Evolutionary conservation across 2,113 vertebrate genomes (phyloP).

Genomic region (Paralichthys olivaceus): DNA sequence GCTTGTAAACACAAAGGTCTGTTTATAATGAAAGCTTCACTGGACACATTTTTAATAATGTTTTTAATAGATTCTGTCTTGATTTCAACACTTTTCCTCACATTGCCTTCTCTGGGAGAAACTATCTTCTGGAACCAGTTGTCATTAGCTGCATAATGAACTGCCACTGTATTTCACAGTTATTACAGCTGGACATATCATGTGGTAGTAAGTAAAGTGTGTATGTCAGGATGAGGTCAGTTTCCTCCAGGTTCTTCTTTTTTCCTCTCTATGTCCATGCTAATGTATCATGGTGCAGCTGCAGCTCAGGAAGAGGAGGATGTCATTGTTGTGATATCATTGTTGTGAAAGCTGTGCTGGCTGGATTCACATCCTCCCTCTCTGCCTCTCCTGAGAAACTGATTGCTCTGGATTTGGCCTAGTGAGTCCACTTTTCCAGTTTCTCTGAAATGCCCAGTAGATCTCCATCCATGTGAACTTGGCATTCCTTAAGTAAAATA

Average conservation of each 20-base stretch:
- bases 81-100: conserved; percentile 10
- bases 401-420: conserved; percentile 31
- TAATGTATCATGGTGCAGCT: conserved; percentile 59
- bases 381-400: conserved; percentile 46
- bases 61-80: conserved; percentile 2
- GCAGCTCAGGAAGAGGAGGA: conserved; percentile 71
- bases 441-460: conserved; percentile 50
- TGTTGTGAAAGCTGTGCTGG: conserved; percentile 74
- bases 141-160: conserved; percentile 8
- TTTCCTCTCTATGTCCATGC: conserved; percentile 32
- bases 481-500: conserved; percentile 24
- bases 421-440: conserved; percentile 65
- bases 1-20: too few species aligned
- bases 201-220: conserved; percentile 17
- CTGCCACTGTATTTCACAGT: conserved; percentile 1
- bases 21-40: conserved; percentile 35
- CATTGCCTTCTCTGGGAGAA: not conserved
- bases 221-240: conserved; percentile 41
- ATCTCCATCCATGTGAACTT: conserved; percentile 46
- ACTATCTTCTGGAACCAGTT: conserved; percentile 7
- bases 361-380: conserved; percentile 76
- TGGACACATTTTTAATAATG: conserved; percentile 34
- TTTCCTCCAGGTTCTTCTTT: conserved; percentile 57
- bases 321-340: conserved; percentile 73
- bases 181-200: conserved; percentile 12